Percentiles rank a stretch among this genome's conserved stretches.
These are phyloP conservation scores for Centropyge bicolor DNA, from an alignment of 2,797 vertebrate species.

Conservation along the genomic window DNA sequence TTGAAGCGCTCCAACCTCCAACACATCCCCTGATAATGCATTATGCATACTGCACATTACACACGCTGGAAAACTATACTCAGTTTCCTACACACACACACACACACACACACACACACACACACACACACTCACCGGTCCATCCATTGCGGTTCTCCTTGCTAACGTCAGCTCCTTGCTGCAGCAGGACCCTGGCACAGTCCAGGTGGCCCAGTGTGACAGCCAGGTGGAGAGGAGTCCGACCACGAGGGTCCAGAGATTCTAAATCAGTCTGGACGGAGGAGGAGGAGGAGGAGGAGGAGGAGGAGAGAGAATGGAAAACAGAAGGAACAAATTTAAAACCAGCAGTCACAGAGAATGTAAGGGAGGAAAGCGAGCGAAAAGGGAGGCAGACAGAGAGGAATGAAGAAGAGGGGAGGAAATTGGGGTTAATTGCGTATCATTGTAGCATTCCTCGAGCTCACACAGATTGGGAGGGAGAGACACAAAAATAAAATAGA, in stretches of 20 bases:
- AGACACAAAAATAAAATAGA: conserved; percentile 28
- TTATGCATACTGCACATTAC: neutral
- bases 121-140: conserved; percentile 87
- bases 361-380: neutral
- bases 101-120: conserved; percentile 26
- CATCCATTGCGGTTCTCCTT: conserved; percentile 97
- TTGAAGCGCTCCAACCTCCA: neutral
- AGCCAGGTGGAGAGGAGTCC: conserved; percentile 95
- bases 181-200: conserved; percentile 92
- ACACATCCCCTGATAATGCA: neutral
- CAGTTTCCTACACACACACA: neutral
- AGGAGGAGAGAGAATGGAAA: neutral
- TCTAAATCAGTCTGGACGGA: conserved; percentile 89
- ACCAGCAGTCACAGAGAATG: neutral
- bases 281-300: neutral
- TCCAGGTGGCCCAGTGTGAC: conserved; percentile 94
- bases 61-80: neutral
- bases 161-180: conserved; percentile 93
- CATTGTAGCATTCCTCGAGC: conserved; percentile 11
- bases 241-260: conserved; percentile 92
- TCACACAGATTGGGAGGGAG: conserved; percentile 7
- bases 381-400: neutral
- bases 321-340: neutral
- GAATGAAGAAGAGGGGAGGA: conserved; percentile 1
- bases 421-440: conserved; percentile 35